Evolutionary conservation across 2,797 vertebrate genomes (phyloP).

Genomic region (Sebastes glaucus): DNA sequence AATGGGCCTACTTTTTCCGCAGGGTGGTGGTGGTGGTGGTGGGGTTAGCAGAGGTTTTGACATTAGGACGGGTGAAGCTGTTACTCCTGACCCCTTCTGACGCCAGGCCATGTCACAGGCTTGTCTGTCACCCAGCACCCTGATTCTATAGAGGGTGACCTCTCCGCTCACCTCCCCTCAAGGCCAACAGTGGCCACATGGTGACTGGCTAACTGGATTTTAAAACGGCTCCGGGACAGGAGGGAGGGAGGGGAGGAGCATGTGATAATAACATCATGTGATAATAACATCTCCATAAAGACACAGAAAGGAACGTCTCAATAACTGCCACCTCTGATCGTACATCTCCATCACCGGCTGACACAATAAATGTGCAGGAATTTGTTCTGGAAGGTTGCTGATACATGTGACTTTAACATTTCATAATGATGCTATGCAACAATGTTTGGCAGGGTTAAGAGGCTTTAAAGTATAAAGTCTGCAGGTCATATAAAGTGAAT

Average conservation of each 20-base stretch:
- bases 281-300: constrained; percentile 16
- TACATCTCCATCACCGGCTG: not conserved
- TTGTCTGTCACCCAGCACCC: constrained; percentile 44
- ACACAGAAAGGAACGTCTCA: constrained; percentile 32
- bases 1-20: not conserved
- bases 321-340: constrained; percentile 5
- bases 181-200: constrained; percentile 65
- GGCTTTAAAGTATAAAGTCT: not conserved
- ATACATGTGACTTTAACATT: not conserved
- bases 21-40: not conserved
- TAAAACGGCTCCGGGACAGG: constrained; percentile 7
- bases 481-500: not conserved
- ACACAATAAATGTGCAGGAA: not conserved
- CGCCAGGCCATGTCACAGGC: constrained; percentile 44
- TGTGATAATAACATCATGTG: not conserved
- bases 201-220: constrained; percentile 70
- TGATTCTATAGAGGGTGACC: constrained; percentile 52
- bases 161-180: constrained; percentile 60
- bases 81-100: constrained; percentile 25
- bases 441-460: not conserved
- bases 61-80: constrained; percentile 10
- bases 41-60: constrained; percentile 16
- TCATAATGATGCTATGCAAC: not conserved
- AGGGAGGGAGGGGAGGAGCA: not conserved
- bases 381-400: not conserved